These are phyloP conservation scores for Hippocampus barbouri DNA, from an alignment of 2,113 vertebrate species.

Conservation along the genomic window DNA sequence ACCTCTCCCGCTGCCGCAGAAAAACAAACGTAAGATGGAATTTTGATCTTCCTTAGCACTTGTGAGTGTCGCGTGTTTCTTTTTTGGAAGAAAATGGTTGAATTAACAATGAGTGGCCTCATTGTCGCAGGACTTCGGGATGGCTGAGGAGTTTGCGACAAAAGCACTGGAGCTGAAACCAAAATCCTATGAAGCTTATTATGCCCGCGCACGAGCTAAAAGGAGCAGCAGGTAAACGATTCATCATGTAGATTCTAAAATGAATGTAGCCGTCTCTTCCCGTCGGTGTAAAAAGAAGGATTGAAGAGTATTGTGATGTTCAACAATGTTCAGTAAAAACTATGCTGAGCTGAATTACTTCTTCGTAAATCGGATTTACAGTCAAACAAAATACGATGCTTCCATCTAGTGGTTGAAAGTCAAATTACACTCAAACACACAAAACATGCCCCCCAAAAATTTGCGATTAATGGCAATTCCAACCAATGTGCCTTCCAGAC, in stretches of 20 bases:
- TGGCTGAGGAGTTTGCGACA: conserved; percentile 97
- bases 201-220: conserved; percentile 93
- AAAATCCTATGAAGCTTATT: conserved; percentile 94
- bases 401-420: too few species aligned
- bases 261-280: too few species aligned
- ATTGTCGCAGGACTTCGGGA: conserved; percentile 85
- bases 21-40: conserved; percentile 90
- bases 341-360: too few species aligned
- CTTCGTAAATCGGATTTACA: too few species aligned
- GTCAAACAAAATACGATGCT: too few species aligned
- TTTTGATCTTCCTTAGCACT: neutral
- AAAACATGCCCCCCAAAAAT: too few species aligned
- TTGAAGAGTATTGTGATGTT: too few species aligned
- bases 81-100: neutral
- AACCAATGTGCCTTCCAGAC: conserved; percentile 68
- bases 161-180: conserved; percentile 97
- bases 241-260: neutral
- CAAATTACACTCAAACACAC: too few species aligned
- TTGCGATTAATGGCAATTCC: too few species aligned
- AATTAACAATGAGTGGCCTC: neutral
- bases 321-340: too few species aligned
- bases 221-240: conserved; percentile 93
- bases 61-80: neutral
- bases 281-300: too few species aligned
- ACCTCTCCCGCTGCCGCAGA: conserved; percentile 91